A percentile compares a stretch with the other conserved stretches of the same genome.
These are phyloP conservation scores for Pardalotus punctatus DNA, from an alignment of 2,113 vertebrate species.

Conservation along the genomic window DNA sequence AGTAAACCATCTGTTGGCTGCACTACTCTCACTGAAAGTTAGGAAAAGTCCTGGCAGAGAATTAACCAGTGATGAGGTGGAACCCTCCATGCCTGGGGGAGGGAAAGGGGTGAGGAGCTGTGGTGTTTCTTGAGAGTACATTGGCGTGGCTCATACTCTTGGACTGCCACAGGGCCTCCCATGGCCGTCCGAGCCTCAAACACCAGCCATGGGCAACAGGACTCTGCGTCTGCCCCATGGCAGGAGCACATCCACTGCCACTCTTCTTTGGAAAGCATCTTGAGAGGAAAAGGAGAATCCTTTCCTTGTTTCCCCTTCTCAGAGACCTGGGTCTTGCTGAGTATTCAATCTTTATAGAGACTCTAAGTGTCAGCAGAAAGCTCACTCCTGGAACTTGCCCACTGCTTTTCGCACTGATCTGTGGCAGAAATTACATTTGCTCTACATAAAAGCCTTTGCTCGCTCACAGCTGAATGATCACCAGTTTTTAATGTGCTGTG, in stretches of 20 bases:
- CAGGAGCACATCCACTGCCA: background rate
- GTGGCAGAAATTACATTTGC: background rate
- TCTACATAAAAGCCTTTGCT: background rate
- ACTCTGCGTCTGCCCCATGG: background rate
- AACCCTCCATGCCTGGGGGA: background rate
- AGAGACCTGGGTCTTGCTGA: background rate
- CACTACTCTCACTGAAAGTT: background rate
- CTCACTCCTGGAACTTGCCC: background rate
- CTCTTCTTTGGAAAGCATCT: background rate
- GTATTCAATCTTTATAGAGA: background rate
- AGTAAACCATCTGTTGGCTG: background rate
- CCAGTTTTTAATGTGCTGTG: conserved; percentile 19
- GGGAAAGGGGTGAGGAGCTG: background rate
- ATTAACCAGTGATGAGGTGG: background rate
- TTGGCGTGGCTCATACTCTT: background rate
- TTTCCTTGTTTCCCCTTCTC: background rate
- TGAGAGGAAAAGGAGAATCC: background rate
- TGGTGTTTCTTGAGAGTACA: background rate
- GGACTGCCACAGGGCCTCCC: background rate
- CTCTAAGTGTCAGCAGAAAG: background rate
- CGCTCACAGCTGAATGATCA: conserved; percentile 30
- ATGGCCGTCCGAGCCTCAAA: background rate
- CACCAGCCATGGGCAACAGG: fast-evolving
- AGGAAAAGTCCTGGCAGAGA: background rate
- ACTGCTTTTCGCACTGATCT: background rate